Conservation (phyloP, 2,113 vertebrate species). For the Nibea coibor region DNA sequence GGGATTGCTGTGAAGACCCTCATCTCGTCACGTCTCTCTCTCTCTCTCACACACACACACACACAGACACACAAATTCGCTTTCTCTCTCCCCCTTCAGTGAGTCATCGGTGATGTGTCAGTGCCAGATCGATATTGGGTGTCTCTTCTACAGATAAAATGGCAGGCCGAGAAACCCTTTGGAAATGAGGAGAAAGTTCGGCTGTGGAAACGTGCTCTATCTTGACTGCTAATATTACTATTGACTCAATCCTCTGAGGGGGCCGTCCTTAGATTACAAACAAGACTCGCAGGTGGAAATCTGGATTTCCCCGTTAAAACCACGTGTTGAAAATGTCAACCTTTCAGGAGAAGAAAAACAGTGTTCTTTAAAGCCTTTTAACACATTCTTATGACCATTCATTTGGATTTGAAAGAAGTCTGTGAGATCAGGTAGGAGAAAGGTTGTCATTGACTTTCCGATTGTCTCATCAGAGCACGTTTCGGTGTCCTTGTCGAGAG, state of each 20-base stretch:
- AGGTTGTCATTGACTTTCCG: slow-evolving; percentile 1
- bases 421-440: neutral
- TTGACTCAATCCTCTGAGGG: slow-evolving; percentile 43
- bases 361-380: neutral
- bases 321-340: slow-evolving; percentile 29
- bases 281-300: slow-evolving; percentile 34
- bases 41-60: neutral
- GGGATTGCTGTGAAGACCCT: slow-evolving; percentile 34
- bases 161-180: slow-evolving; percentile 53
- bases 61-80: slow-evolving; percentile 26
- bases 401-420: neutral
- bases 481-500: neutral
- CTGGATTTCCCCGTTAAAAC: neutral
- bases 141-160: slow-evolving; percentile 62
- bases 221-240: slow-evolving; percentile 57
- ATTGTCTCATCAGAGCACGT: neutral
- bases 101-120: slow-evolving; percentile 75
- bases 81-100: slow-evolving; percentile 40
- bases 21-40: slow-evolving; percentile 20
- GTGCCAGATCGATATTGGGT: slow-evolving; percentile 68
- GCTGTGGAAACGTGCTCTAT: slow-evolving; percentile 56
- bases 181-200: slow-evolving; percentile 60
- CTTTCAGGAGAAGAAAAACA: slow-evolving; percentile 8
- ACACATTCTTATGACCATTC: neutral
- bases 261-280: slow-evolving; percentile 34